Evolutionary conservation across 2,888 invertebrate genomes (phyloP), one percentile per base, ranked within the genome.

Genomic region (Listrodromus nycthemerus): DNA sequence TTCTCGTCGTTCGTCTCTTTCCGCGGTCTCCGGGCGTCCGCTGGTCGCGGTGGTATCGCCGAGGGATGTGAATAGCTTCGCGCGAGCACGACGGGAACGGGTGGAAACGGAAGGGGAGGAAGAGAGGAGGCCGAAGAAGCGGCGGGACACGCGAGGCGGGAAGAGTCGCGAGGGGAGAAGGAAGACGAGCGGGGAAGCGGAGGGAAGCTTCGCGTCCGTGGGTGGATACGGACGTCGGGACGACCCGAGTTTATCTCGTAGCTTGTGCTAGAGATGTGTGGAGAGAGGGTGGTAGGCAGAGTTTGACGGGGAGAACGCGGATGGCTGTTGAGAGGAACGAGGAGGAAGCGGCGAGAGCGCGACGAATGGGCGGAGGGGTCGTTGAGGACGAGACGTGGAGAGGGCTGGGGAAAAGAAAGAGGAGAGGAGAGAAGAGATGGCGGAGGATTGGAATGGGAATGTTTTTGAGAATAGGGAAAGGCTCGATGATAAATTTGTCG

Each of bases 341-440:
- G 41, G 71, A 41, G 48, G 58, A 27, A 24, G 69, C 55, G 16
- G 24, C 19, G 45, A 41, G 45, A 13, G 48, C 63, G 27, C 77
- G 74, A 70, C 16, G 27, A 79, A 82, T n/a, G n/a, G 55, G 13
- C 78, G 71, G 71, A 71, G 77, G 61, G 66, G 55, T 63, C 52
- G 27, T 65, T 24, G 70, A 66, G 87, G 85, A 85, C n/a, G 66
- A 48, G 63, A 27, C 69, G 75, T 19, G 30, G 76, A 82, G n/a
- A 13, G 77, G 48, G 66, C 52, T 50, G n/a, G 37, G 61, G 77
- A 86, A 85, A 85, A 83, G 85, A 80, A 84, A 87, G 84, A 81
- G 80, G 85, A 81, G 83, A 82, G 85, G 86, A 86, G 85, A 86
- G 86, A 86, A 83, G 69, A 81, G 75, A 76, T 63, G 65, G 37